Percentiles rank a stretch among this genome's conserved stretches.
Evolutionary conservation across 2,888 invertebrate genomes (phyloP).

Genomic region (Eucera pruinosa): DNA sequence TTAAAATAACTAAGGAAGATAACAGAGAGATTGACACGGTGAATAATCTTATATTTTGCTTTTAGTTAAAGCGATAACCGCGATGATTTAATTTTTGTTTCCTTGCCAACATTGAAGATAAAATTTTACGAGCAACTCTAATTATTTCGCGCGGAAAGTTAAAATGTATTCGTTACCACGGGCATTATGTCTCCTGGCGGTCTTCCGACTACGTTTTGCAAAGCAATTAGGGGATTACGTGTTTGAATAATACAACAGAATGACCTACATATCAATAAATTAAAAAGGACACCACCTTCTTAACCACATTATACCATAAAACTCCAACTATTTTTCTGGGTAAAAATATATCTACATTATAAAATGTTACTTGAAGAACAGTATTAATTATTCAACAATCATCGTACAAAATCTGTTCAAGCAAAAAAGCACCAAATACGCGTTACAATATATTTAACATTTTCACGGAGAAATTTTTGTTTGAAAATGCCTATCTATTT

Average conservation of each 20-base stretch:
- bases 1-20: conserved; percentile 17
- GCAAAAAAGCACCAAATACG: neutral
- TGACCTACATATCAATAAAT: neutral
- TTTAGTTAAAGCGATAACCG: conserved; percentile 6
- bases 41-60: neutral
- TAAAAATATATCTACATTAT: neutral
- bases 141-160: conserved; percentile 19
- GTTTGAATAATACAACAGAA: neutral
- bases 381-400: neutral
- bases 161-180: neutral
- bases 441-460: too few relatives aligned
- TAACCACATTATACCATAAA: neutral
- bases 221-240: conserved; percentile 1
- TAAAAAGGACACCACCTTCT: neutral
- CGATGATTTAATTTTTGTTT: conserved; percentile 15
- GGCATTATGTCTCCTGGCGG: neutral
- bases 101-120: neutral
- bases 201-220: neutral
- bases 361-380: neutral
- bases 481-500: too few relatives aligned
- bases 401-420: neutral
- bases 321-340: neutral
- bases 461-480: neutral
- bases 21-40: neutral
- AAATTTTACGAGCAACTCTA: conserved; percentile 15